A percentile compares a stretch with the other conserved stretches of the same genome.
Conservation (phyloP, 1,140 invertebrate genomes). For the Chironomus striatipennis region DNA sequence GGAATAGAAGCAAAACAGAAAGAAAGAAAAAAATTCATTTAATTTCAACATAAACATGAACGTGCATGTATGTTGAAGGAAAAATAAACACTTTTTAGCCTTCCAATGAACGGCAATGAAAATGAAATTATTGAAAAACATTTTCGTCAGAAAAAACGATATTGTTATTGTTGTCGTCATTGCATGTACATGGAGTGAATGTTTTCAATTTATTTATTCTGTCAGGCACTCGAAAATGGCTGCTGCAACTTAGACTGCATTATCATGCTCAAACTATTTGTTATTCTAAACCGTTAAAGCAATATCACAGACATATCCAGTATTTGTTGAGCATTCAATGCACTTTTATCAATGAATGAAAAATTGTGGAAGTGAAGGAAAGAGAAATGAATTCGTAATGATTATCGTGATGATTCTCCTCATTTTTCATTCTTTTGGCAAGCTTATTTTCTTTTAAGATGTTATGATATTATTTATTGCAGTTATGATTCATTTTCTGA, state of each 20-base stretch:
- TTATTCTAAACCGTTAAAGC: not conserved
- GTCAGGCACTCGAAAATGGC: not conserved
- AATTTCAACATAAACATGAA: not conserved
- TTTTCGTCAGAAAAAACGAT: not conserved
- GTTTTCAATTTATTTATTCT: constrained; percentile 1
- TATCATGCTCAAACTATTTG: not conserved
- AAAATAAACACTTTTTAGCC: not conserved
- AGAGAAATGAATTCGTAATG: not conserved
- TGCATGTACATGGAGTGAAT: not conserved
- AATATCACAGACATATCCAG: not conserved
- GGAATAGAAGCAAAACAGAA: not conserved
- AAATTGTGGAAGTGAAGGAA: not conserved
- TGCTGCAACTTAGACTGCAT: not conserved
- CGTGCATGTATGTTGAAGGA: too few relatives aligned
- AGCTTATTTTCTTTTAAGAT: too few relatives aligned
- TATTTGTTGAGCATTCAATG: constrained; percentile 5
- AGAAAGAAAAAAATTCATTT: not conserved
- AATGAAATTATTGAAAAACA: not conserved
- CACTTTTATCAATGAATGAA: not conserved
- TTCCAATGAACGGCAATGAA: constrained; percentile 1
- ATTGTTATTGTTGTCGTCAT: not conserved
- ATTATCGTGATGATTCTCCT: not conserved
- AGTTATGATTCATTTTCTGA: too few relatives aligned
- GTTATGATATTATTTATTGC: too few relatives aligned
- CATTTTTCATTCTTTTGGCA: not conserved